phyloP scores from a whole-genome alignment of 2,888 invertebrate species.

The Tetranychus truncatus region DNA sequence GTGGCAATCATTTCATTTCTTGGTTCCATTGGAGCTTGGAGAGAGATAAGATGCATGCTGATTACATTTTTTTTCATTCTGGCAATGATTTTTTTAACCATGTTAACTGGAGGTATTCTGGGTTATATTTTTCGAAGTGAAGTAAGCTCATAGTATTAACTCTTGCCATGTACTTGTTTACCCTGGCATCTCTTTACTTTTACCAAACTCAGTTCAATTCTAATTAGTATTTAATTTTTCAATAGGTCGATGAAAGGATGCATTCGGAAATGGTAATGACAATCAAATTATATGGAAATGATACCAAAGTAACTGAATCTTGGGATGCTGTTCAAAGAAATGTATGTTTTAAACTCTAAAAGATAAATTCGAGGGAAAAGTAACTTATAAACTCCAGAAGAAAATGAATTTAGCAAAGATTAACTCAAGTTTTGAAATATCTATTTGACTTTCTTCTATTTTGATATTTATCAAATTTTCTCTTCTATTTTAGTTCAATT shows the following conservation, averaged over 20 bases:
- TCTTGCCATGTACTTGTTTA: background rate
- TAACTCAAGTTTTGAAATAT: background rate
- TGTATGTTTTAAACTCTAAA: conserved; percentile 31
- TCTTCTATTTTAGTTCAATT: conserved; percentile 18
- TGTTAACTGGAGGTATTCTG: conserved; percentile 72
- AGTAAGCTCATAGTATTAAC: conserved; percentile 35
- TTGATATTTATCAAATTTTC: background rate
- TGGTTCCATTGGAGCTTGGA: conserved; percentile 80
- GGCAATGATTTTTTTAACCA: conserved; percentile 67
- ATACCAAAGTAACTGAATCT: conserved; percentile 47
- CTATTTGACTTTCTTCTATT: background rate
- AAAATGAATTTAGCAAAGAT: background rate
- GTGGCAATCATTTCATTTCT: conserved; percentile 66
- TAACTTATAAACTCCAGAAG: background rate
- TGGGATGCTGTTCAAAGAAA: conserved; percentile 72
- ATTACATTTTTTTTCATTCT: conserved; percentile 63
- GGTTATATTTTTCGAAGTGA: conserved; percentile 75
- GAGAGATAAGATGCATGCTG: conserved; percentile 80
- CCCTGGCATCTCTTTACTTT: too few species aligned
- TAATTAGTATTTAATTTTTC: background rate
- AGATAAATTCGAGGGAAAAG: background rate
- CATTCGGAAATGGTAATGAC: conserved; percentile 26
- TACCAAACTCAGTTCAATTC: background rate
- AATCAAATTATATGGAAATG: conserved; percentile 27
- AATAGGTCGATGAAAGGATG: conserved; percentile 28